A percentile compares a stretch with the other conserved stretches of the same genome.
phyloP scores from a whole-genome alignment of 30 jellyfish, hydroid and myxozoan genomes.

The Clytia hemisphaerica region DNA sequence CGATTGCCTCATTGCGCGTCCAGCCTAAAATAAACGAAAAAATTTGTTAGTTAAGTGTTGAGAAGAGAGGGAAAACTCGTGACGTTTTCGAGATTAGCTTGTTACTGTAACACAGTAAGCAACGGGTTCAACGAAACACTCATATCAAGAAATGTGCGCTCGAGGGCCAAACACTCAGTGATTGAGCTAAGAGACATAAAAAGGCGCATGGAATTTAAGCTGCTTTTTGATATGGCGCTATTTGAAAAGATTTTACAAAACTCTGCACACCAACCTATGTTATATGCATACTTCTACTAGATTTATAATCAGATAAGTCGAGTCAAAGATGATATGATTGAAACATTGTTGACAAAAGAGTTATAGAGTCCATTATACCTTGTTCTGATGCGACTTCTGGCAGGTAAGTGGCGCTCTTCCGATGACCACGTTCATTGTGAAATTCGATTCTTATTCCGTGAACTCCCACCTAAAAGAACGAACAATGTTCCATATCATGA shows the following conservation, averaged over 20 bases:
- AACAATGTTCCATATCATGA: background rate
- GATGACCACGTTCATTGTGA: slow-evolving; percentile 80
- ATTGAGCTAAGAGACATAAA: too few relatives aligned
- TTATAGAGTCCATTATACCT: too few relatives aligned
- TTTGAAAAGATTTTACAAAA: too few relatives aligned
- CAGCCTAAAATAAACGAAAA: slow-evolving; percentile 50
- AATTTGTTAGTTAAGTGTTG: background rate
- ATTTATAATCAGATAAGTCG: too few relatives aligned
- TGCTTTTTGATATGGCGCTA: too few relatives aligned
- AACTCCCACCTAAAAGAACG: slow-evolving; percentile 58
- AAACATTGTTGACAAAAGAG: too few relatives aligned
- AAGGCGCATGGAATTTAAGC: too few relatives aligned
- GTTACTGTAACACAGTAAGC: background rate
- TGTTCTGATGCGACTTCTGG: slow-evolving; percentile 98
- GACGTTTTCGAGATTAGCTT: background rate
- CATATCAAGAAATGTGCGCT: too few relatives aligned
- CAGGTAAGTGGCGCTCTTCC: slow-evolving; percentile 87
- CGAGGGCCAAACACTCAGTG: too few relatives aligned
- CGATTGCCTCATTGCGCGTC: slow-evolving; percentile 85
- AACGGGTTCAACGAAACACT: background rate
- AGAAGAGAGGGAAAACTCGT: background rate
- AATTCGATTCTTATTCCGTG: slow-evolving; percentile 97
- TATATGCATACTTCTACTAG: too few relatives aligned
- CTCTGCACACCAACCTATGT: too few relatives aligned
- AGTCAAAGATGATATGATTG: too few relatives aligned